phyloP scores from a whole-genome alignment of 2,797 vertebrate species.

The Acropternis orthonyx region DNA sequence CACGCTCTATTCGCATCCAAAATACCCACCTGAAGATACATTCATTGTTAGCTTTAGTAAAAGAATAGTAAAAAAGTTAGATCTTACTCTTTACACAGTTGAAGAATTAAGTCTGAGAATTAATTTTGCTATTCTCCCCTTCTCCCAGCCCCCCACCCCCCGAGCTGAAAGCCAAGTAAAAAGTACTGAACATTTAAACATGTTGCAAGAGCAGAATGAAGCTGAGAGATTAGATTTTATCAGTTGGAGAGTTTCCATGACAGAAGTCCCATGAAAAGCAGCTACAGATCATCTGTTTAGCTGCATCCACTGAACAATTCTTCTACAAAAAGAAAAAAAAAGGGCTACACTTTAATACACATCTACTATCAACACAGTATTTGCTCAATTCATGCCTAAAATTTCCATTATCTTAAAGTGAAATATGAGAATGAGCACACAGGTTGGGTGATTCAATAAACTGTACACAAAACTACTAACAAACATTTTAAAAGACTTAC shows the following conservation, averaged over 20 bases:
- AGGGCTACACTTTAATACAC: conserved; percentile 51
- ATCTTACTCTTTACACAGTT: conserved; percentile 55
- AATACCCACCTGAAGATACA: conserved; percentile 65
- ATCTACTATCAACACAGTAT: conserved; percentile 61
- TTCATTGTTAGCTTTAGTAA: conserved; percentile 64
- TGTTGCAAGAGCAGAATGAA: conserved; percentile 27
- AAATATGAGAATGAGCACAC: conserved; percentile 41
- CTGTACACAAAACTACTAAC: conserved; percentile 69
- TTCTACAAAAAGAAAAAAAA: neutral
- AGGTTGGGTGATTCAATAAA: conserved; percentile 31
- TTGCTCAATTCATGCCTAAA: conserved; percentile 65
- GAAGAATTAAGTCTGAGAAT: conserved; percentile 54
- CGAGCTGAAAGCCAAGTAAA: conserved; percentile 42
- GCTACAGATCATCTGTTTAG: neutral
- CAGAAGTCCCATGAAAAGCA: conserved; percentile 18
- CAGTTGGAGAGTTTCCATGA: neutral
- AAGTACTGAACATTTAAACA: conserved; percentile 63
- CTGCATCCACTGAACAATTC: neutral
- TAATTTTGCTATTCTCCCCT: conserved; percentile 12
- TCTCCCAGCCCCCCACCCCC: neutral
- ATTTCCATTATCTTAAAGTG: conserved; percentile 59
- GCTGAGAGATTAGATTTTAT: neutral
- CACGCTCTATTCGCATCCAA: conserved; percentile 51
- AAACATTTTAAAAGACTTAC: conserved; percentile 68
- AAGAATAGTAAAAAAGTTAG: conserved; percentile 57